Conservation (phyloP, 2,888 invertebrate genomes). For the Agonopterix subpropinquella region DNA sequence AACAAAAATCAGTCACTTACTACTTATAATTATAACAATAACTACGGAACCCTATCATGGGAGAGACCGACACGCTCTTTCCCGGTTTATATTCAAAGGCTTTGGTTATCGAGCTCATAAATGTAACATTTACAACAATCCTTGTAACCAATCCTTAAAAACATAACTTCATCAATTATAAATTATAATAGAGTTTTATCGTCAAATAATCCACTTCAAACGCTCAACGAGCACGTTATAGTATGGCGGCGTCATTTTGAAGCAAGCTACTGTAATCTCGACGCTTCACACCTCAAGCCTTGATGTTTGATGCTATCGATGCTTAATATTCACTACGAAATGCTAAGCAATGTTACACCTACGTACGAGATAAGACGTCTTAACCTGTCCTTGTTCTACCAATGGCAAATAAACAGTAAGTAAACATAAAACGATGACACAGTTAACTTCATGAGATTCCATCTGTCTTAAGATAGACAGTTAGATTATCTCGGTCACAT, state of each 20-base stretch:
- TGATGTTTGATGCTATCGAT: slow-evolving; percentile 17
- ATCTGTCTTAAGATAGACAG: slow-evolving; percentile 24
- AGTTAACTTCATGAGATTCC: slow-evolving; percentile 5
- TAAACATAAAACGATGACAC: slow-evolving; percentile 1
- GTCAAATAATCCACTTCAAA: too few relatives aligned
- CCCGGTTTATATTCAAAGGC: too few relatives aligned
- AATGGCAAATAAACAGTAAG: not conserved
- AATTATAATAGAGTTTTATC: too few relatives aligned
- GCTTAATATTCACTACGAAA: slow-evolving; percentile 23
- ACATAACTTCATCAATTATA: too few relatives aligned
- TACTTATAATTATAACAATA: too few relatives aligned
- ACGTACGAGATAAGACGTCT: slow-evolving; percentile 4
- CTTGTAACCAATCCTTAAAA: too few relatives aligned
- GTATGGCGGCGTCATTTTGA: slow-evolving; percentile 1
- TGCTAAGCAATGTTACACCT: slow-evolving; percentile 23
- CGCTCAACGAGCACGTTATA: too few relatives aligned
- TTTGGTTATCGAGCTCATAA: too few relatives aligned
- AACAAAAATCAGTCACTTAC: too few relatives aligned
- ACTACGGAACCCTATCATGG: too few relatives aligned
- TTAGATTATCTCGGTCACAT: slow-evolving; percentile 44
- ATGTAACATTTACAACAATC: too few relatives aligned
- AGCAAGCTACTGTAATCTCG: slow-evolving; percentile 14
- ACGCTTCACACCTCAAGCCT: slow-evolving; percentile 31
- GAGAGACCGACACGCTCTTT: too few relatives aligned
- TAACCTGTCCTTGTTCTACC: not conserved